phyloP scores from a whole-genome alignment of 2,888 invertebrate genomes.

The Melieria picta region DNA sequence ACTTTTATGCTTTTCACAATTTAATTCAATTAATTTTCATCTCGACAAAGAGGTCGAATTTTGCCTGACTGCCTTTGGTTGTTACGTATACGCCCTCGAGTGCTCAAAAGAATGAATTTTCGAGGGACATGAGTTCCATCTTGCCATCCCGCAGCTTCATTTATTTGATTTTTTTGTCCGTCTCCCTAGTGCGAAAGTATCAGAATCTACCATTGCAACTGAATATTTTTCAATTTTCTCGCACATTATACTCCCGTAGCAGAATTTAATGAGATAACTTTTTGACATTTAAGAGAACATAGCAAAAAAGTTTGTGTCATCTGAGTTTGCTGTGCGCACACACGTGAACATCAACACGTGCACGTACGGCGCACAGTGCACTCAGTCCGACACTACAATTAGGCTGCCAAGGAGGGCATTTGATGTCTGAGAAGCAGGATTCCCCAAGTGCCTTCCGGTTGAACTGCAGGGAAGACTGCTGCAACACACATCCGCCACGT shows the following conservation, averaged over 20 bases:
- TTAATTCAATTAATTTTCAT: conserved; percentile 30
- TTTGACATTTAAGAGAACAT: conserved; percentile 28
- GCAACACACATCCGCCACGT: too few relatives aligned
- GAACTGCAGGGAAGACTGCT: too few relatives aligned
- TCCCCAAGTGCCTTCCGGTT: too few relatives aligned
- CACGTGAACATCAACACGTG: too few relatives aligned
- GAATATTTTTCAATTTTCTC: neutral
- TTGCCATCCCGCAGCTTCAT: conserved; percentile 12
- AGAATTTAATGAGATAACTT: conserved; percentile 30
- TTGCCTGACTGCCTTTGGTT: conserved; percentile 18
- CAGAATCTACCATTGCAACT: neutral
- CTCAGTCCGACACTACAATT: too few relatives aligned
- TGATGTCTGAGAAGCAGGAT: too few relatives aligned
- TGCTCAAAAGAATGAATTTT: conserved; percentile 1
- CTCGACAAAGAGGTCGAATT: neutral
- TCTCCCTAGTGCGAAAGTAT: neutral
- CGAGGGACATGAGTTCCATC: conserved; percentile 18
- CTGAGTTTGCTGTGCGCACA: conserved; percentile 7
- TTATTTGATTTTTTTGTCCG: neutral
- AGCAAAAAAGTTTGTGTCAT: conserved; percentile 23
- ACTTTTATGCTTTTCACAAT: conserved; percentile 26
- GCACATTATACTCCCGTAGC: conserved; percentile 7
- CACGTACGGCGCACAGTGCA: too few relatives aligned
- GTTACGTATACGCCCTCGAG: conserved; percentile 29
- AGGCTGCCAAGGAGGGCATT: too few relatives aligned